phyloP scores from a whole-genome alignment of 2,113 vertebrate genomes.

The Copsychus sechellarum region DNA sequence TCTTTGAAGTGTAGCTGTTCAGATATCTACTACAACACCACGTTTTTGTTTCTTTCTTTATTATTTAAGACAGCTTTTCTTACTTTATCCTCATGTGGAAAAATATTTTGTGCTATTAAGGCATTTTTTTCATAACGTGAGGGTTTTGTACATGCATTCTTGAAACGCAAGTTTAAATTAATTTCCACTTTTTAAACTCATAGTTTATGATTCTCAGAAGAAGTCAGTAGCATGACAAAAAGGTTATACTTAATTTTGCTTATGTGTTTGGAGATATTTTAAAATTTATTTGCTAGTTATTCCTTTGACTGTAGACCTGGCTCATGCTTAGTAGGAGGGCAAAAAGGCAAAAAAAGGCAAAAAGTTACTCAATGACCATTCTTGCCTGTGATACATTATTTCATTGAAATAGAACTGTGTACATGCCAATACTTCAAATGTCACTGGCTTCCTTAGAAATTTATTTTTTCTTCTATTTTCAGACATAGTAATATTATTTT shows the following conservation, averaged over 20 bases:
- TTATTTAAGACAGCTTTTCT: not conserved
- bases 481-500: not conserved
- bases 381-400: not conserved
- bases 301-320: not conserved
- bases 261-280: not conserved
- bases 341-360: not conserved
- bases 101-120: not conserved
- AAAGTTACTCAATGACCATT: not conserved
- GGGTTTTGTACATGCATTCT: not conserved
- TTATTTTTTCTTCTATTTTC: not conserved
- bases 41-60: not conserved
- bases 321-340: not conserved
- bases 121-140: not conserved
- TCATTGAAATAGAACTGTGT: not conserved
- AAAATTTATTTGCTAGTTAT: not conserved
- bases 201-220: not conserved
- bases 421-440: not conserved
- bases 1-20: not conserved
- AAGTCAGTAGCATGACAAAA: not conserved
- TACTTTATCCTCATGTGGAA: not conserved
- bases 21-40: not conserved
- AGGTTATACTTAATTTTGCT: not conserved
- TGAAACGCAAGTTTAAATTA: not conserved
- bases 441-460: not conserved
- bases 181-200: not conserved